Evolutionary conservation across 2,797 vertebrate genomes (phyloP), one percentile per base, ranked within the genome.

Genomic region (Halcyon chelicuti): DNA sequence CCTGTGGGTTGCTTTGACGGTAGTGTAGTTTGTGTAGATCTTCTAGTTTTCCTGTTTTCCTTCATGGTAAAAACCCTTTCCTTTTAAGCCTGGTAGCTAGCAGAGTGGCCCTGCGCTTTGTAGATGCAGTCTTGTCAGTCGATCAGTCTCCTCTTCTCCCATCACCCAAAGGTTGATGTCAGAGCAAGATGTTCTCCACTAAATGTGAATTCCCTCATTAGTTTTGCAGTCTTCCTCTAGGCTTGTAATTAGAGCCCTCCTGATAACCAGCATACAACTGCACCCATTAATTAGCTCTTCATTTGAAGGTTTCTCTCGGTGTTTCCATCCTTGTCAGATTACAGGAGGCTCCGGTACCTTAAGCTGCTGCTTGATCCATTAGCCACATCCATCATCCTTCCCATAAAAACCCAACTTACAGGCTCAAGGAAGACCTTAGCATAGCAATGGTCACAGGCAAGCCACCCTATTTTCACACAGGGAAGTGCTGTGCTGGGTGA

Each of bases 251-350:
- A 86, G 57, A 81, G 58, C 55, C 51, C 70, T 76, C 68, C 80
- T 67, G 80, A 89, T 95, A 95, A 91, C 40, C 21, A 61, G 68
- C 61, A 72, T 49, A 63, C 39, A 80, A 76, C 63, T 49, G 63
- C 49, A 68, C 54, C 87, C 49, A 61, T 93, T 95, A 94, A 93
- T 93, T 95, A 89, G 84, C 37, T 86, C 62, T 86, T 91, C 37
- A 47, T 83, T 35, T 76, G 91, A 80, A 83, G 51, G 57, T 77
- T 86, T 91, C 68, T 80, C 57, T 42, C 2, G 0, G 21, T 40
- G 49, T 46, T 93, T 37, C 42, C 58, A 74, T 80, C 61, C 51
- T 67, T 78, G 68, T 66, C 72, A 91, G 46, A 47, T 73, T 70
- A 44, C 22, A 72, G 66, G 47, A 85, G 52, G 65, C 78, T 88